Evolutionary conservation across 2,888 invertebrate species (phyloP), one percentile per base, ranked within the genome.

Genomic region (Papilio protenor): DNA sequence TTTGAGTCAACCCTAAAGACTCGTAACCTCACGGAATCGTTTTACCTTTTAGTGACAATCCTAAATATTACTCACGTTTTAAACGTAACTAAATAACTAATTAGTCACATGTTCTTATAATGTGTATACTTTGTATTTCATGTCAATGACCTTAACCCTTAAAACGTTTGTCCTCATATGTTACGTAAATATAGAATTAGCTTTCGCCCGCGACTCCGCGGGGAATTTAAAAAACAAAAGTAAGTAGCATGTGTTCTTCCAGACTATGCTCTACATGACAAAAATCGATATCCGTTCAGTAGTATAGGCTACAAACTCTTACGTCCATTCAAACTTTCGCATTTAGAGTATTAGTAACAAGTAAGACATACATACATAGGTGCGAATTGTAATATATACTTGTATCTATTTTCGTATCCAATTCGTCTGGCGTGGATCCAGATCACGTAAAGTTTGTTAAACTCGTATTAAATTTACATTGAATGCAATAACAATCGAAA

Each of bases 351-450:
- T 52, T 66, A 11, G 6, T 40, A 45, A 23, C 0, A 72, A 2
- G 33, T 5, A 33, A 33, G 33, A 33, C 27, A 27, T n/a, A n/a
- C 16, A 0, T 52, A 72, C 2, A n/a, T n/a, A 49, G 23, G 23
- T 18, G 6, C 10, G 14, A 45, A 45, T 27, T 27, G 27, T 27
- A 23, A 71, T 49, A n/a, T 47, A 61, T 49, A 18, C 12, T 59
- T 73, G 57, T 77, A 47, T 45, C 74, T 74, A 71, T 78, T 75
- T 84, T 80, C 61, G 45, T 47, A 70, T 69, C 27, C 40, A 70
- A 79, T 23, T 4, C 74, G 76, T 79, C 82, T 84, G 85, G 85
- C 85, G 80, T 70, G 45, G 76, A 40, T 80, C 83, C 84, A 84
- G 83, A 76, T 70, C 66, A 77, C 78, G 73, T 55, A 75, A n/a